These are phyloP conservation scores for Mesembrinibis cayennensis DNA, from an alignment of 2,113 vertebrate genomes.

Conservation along the genomic window DNA sequence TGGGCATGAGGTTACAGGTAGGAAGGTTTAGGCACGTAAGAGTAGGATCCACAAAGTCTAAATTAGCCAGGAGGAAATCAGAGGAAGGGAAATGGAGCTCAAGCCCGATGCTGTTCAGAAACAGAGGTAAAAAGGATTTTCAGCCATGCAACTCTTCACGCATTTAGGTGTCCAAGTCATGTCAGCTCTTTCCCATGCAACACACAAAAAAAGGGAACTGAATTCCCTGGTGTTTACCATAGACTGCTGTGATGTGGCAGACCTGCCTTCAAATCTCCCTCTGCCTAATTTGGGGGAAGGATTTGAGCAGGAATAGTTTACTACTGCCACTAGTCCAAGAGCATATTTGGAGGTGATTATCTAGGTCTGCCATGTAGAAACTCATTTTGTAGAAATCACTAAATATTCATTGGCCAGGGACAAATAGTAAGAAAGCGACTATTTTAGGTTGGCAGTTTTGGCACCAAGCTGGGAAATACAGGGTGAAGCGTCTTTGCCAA, in stretches of 20 bases:
- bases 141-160: not conserved
- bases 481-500: not conserved
- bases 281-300: not conserved
- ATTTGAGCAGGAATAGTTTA: not conserved
- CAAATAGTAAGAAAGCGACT: not conserved
- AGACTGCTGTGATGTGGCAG: not conserved
- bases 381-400: not conserved
- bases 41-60: not conserved
- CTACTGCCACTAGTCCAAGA: not conserved
- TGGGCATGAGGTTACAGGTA: not conserved
- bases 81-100: not conserved
- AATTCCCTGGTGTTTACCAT: not conserved
- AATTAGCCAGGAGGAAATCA: not conserved
- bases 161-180: not conserved
- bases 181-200: not conserved
- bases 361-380: not conserved
- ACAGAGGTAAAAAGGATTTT: not conserved
- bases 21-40: not conserved
- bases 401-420: not conserved
- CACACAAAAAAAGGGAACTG: not conserved
- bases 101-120: not conserved
- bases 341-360: not conserved
- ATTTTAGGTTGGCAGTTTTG: not conserved
- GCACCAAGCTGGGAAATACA: not conserved
- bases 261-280: not conserved